Conservation (phyloP, 2,113 vertebrate species). For the Myrmophylax atrothorax region DNA sequence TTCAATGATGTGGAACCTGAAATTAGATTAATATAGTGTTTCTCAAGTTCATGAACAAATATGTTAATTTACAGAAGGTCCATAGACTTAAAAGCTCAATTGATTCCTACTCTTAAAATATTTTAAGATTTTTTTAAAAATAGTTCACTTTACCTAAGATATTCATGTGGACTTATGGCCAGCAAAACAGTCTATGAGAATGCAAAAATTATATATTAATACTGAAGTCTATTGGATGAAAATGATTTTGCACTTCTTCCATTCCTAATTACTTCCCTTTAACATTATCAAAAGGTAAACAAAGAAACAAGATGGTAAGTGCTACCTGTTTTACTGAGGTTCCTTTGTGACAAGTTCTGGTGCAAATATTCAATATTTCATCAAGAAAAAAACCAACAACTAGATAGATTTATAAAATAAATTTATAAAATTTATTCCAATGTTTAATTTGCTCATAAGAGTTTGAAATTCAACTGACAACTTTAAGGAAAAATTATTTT, state of each 20-base stretch:
- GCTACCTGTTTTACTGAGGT: neutral
- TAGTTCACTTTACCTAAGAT: neutral
- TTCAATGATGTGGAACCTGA: neutral
- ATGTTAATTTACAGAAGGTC: neutral
- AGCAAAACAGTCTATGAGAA: neutral
- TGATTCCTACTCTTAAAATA: neutral
- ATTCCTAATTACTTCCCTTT: neutral
- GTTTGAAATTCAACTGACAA: neutral
- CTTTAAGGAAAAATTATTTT: neutral
- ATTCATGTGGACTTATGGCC: neutral
- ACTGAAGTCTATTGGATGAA: neutral
- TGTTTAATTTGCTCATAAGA: neutral
- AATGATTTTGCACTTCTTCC: neutral
- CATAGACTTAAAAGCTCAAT: neutral
- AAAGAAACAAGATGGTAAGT: neutral
- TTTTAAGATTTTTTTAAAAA: neutral
- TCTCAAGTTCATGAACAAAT: neutral
- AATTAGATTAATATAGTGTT: neutral
- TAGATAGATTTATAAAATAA: neutral
- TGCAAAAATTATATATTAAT: neutral
- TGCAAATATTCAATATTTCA: neutral
- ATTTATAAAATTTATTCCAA: neutral
- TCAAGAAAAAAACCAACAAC: neutral
- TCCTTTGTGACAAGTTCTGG: neutral
- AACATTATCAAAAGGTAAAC: neutral